Conservation (phyloP, 1,140 invertebrate genomes). For the Drosophila pseudoobscura region DNA sequence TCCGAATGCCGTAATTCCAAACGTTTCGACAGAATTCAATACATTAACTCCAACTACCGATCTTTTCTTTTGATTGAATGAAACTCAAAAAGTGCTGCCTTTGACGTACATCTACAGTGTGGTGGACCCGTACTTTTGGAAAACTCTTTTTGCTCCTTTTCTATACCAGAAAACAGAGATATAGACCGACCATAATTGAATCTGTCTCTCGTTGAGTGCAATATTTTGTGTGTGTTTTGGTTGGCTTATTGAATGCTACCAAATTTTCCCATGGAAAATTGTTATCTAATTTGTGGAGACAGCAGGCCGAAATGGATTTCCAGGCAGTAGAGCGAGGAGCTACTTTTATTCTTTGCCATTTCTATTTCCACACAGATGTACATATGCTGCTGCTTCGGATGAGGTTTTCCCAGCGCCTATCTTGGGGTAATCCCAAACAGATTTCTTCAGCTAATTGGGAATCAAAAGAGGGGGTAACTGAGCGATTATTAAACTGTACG, state of each 20-base stretch:
- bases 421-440: conserved; percentile 31
- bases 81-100: too few relatives aligned
- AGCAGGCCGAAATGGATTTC: conserved; percentile 22
- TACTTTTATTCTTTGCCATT: too few relatives aligned
- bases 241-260: conserved; percentile 3
- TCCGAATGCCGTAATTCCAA: too few relatives aligned
- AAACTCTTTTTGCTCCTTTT: conserved; percentile 7
- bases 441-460: conserved; percentile 30
- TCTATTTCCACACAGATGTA: too few relatives aligned
- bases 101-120: too few relatives aligned
- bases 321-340: not conserved
- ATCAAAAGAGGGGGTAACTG: not conserved
- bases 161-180: not conserved
- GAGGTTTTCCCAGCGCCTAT: conserved; percentile 28
- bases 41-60: too few relatives aligned
- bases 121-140: too few relatives aligned
- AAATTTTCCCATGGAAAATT: conserved; percentile 18
- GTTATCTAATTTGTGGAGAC: conserved; percentile 33
- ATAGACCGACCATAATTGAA: conserved; percentile 4
- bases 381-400: conserved; percentile 9
- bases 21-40: too few relatives aligned
- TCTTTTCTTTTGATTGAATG: too few relatives aligned
- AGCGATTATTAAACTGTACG: not conserved
- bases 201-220: not conserved
- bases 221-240: conserved; percentile 1